Conservation (phyloP, 2,888 invertebrate genomes). For the Troides oblongomaculatus region DNA sequence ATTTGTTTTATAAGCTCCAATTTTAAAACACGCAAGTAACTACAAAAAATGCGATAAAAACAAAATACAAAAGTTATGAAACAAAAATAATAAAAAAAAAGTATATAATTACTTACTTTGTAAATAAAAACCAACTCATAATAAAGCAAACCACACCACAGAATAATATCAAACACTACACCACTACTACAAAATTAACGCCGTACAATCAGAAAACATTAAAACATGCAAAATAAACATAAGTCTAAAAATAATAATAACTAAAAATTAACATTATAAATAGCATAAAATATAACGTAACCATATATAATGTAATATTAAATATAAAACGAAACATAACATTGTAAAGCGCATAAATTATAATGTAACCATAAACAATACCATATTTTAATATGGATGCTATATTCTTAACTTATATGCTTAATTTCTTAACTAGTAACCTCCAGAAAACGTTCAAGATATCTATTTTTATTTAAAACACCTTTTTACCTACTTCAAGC, state of each 20-base stretch:
- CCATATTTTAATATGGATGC: too few relatives aligned
- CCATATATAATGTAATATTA: background rate
- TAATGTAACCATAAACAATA: too few relatives aligned
- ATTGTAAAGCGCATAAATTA: too few relatives aligned
- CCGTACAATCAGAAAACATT: conserved; percentile 13
- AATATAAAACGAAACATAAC: too few relatives aligned
- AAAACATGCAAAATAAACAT: conserved; percentile 15
- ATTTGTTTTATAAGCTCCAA: conserved; percentile 13
- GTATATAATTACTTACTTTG: conserved; percentile 35
- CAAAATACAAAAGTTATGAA: conserved; percentile 23
- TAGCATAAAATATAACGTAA: conserved; percentile 18
- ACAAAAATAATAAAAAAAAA: conserved; percentile 26
- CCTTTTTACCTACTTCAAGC: too few relatives aligned
- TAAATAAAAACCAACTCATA: conserved; percentile 23
- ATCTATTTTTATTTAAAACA: too few relatives aligned
- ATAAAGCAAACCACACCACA: conserved; percentile 63
- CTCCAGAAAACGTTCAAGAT: too few relatives aligned
- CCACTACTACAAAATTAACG: conserved; percentile 25
- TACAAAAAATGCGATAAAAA: background rate
- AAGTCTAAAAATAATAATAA: conserved; percentile 1
- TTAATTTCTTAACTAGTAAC: too few relatives aligned
- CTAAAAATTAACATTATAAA: background rate
- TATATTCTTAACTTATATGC: too few relatives aligned
- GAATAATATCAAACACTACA: conserved; percentile 30
- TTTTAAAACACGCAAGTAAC: background rate